These are phyloP conservation scores for Stramonita haemastoma DNA, from an alignment of 2,888 invertebrate genomes.

Conservation along the genomic window DNA sequence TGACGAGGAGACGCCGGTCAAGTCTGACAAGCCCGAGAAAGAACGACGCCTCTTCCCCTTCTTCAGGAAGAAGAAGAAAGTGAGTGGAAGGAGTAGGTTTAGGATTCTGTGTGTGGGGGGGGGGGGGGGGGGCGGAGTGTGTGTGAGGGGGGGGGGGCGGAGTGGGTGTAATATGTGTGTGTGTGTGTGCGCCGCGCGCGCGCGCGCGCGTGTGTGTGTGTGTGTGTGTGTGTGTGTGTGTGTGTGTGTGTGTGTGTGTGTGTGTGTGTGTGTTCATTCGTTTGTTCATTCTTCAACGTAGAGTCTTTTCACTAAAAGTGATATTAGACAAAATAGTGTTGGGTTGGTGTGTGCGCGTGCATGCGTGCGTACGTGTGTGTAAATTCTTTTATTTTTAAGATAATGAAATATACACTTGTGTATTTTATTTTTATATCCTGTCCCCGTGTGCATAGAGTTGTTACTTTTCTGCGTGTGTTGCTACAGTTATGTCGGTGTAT, in stretches of 20 bases:
- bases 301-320: too few relatives aligned
- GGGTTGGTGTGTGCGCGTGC: not conserved
- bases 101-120: too few relatives aligned
- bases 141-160: too few relatives aligned
- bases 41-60: conserved; percentile 69
- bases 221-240: not conserved
- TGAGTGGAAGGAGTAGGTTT: conserved; percentile 38
- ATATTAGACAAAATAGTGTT: not conserved
- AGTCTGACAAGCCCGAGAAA: conserved; percentile 67
- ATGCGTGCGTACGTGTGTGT: not conserved
- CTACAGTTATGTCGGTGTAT: too few relatives aligned
- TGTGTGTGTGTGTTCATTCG: conserved; percentile 5
- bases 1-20: conserved; percentile 53
- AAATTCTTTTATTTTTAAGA: not conserved
- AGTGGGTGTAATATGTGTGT: too few relatives aligned
- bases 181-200: too few relatives aligned
- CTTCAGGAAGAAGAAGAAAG: conserved; percentile 70
- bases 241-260: not conserved
- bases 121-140: too few relatives aligned
- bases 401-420: too few relatives aligned
- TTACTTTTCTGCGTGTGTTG: too few relatives aligned
- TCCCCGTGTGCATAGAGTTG: too few relatives aligned
- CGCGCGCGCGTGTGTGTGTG: not conserved
- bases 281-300: too few relatives aligned
- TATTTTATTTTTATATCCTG: too few relatives aligned